Evolutionary conservation across 2,113 vertebrate species (phyloP).

Genomic region (cat (Felis catus)): F.catus_Fca126_mat1.0 CM031419.1:167012001-167012500

Average conservation of each 20-base stretch:
- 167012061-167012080: conserved; percentile 1
- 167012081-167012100: background rate
- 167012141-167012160: conserved; percentile 21
- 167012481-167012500: background rate
- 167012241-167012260: conserved; percentile 56
- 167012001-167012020: conserved; percentile 38
- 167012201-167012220: conserved; percentile 48
- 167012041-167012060: conserved; percentile 12
- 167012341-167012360: conserved; percentile 38
- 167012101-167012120: background rate
- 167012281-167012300: conserved; percentile 30
- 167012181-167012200: conserved; percentile 55
- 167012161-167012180: background rate
- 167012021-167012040: background rate
- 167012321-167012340: conserved; percentile 36
- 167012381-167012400: conserved; percentile 18
- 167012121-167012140: background rate
- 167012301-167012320: conserved; percentile 47
- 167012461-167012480: background rate
- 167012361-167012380: conserved; percentile 30
- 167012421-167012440: background rate
- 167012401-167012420: conserved; percentile 56
- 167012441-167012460: conserved; percentile 17
- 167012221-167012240: conserved; percentile 67
- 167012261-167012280: conserved; percentile 20